A percentile compares a stretch with the other conserved stretches of the same genome.
Conservation (phyloP, 2,797 vertebrate genomes). For the Pangasius sanitwongsei region DNA sequence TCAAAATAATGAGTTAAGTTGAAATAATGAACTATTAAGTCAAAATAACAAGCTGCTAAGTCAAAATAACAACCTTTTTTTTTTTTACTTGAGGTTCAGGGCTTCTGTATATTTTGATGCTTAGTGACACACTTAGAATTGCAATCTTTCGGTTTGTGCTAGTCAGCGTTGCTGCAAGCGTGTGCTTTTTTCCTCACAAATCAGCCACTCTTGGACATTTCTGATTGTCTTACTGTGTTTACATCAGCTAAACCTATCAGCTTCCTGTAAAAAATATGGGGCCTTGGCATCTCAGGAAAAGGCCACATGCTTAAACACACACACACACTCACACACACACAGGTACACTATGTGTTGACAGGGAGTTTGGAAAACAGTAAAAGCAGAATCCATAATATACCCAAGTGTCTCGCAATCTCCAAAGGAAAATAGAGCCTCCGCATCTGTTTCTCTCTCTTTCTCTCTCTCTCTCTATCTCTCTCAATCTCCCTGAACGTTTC, state of each 20-base stretch:
- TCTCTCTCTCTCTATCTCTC: slow-evolving; percentile 3
- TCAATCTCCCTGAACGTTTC: not conserved
- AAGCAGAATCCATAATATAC: slow-evolving; percentile 43
- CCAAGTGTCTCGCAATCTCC: slow-evolving; percentile 61
- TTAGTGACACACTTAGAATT: no score
- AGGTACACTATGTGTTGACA: slow-evolving; percentile 50
- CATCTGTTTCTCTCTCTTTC: slow-evolving; percentile 18
- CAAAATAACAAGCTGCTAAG: not conserved
- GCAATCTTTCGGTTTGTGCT: not conserved
- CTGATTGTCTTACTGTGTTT: slow-evolving; percentile 30
- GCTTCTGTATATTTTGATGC: not conserved
- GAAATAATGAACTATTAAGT: not conserved
- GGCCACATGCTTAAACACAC: slow-evolving; percentile 11
- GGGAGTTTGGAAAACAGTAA: slow-evolving; percentile 61
- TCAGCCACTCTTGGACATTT: slow-evolving; percentile 7
- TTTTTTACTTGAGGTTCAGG: not conserved
- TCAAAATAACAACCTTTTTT: not conserved
- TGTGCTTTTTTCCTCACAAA: not conserved
- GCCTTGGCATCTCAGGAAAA: slow-evolving; percentile 38
- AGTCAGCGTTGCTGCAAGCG: not conserved
- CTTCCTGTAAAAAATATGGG: slow-evolving; percentile 43
- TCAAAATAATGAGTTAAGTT: not conserved
- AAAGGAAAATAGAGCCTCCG: slow-evolving; percentile 64
- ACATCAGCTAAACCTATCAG: slow-evolving; percentile 52
- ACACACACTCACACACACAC: slow-evolving; percentile 35